Conservation (phyloP, 2,113 vertebrate species). For the Vidua chalybeata region DNA sequence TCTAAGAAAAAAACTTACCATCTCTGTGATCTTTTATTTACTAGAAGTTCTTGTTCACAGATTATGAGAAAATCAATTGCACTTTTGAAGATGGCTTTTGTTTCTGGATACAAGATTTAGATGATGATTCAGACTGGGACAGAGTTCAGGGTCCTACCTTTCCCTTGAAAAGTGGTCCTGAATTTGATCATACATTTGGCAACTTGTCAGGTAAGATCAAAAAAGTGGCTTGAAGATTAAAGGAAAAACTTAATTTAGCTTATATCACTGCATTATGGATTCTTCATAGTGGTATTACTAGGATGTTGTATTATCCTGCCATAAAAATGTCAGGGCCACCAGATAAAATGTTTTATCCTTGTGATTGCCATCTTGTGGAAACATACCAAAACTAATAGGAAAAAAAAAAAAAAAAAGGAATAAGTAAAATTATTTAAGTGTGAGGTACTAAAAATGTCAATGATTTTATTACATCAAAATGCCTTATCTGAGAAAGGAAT, state of each 20-base stretch:
- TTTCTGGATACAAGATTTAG: constrained; percentile 83
- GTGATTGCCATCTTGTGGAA: background rate
- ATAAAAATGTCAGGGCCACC: background rate
- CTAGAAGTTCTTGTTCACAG: constrained; percentile 65
- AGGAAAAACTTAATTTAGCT: background rate
- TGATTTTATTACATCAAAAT: background rate
- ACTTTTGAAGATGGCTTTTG: constrained; percentile 87
- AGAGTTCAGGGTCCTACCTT: constrained; percentile 67
- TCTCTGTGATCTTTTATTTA: constrained; percentile 5
- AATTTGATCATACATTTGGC: constrained; percentile 86
- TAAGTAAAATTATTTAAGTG: background rate
- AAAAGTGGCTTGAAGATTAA: background rate
- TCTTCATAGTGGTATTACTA: background rate
- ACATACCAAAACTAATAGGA: background rate
- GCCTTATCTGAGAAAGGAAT: background rate
- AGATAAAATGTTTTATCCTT: background rate
- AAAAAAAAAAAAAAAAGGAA: background rate
- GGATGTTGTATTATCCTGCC: background rate
- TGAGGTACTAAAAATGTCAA: background rate
- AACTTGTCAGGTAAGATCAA: constrained; percentile 81
- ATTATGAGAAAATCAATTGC: constrained; percentile 84
- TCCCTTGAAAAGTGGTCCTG: constrained; percentile 79
- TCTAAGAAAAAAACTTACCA: background rate
- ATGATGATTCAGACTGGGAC: constrained; percentile 81
- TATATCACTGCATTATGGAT: background rate